Percentiles rank a stretch among this genome's conserved stretches.
Evolutionary conservation across 37 sponge, comb jelly and placozoan species (phyloP).

Genomic region (Crambe crambe): DNA sequence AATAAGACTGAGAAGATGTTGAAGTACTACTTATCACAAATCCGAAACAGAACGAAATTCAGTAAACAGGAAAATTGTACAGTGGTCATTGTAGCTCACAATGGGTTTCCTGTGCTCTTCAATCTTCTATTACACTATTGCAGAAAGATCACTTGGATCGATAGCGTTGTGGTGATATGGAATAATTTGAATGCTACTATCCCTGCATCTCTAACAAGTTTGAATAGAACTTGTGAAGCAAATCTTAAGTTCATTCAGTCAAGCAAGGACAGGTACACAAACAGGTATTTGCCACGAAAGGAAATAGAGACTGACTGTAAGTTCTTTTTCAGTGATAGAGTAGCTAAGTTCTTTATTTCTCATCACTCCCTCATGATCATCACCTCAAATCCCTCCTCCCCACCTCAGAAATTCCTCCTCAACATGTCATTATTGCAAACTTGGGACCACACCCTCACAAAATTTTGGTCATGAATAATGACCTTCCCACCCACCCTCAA

Average conservation of each 20-base stretch:
- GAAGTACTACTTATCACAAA: neutral
- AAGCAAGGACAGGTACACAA: constrained; percentile 7
- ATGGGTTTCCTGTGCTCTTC: too few relatives aligned
- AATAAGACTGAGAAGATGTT: too few relatives aligned
- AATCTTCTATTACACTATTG: constrained; percentile 17
- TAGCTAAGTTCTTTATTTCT: neutral
- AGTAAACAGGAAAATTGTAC: neutral
- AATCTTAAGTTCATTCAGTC: neutral
- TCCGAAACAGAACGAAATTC: neutral
- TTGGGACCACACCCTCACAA: too few relatives aligned
- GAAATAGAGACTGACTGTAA: constrained; percentile 53
- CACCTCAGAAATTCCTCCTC: too few relatives aligned
- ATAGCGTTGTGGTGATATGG: constrained; percentile 38
- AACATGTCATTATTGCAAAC: too few relatives aligned
- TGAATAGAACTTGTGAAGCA: neutral
- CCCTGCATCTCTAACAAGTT: neutral
- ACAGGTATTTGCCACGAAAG: constrained; percentile 25
- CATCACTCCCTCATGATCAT: too few relatives aligned
- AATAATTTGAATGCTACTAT: constrained; percentile 15
- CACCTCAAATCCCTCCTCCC: too few relatives aligned
- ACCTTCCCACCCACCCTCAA: too few relatives aligned
- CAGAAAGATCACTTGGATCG: neutral
- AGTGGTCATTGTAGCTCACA: neutral
- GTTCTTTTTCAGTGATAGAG: neutral
- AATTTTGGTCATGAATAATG: too few relatives aligned